A percentile compares a stretch with the other conserved stretches of the same genome.
Conservation (phyloP, 1,140 invertebrate species). For the Idris sp. region DNA sequence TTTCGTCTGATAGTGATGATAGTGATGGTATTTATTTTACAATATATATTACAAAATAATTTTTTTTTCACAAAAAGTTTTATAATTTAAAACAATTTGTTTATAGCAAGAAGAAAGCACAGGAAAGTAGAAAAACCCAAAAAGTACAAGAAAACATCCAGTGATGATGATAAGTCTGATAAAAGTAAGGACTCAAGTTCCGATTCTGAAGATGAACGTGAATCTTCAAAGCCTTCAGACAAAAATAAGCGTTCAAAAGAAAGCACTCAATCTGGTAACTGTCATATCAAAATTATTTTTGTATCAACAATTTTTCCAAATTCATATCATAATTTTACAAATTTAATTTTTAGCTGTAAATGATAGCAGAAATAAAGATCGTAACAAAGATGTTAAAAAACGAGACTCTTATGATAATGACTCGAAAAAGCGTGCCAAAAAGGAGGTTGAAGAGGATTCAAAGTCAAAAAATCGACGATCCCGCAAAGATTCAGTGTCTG, state of each 20-base stretch:
- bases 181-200: conserved; percentile 74
- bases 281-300: too few relatives aligned
- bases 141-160: conserved; percentile 71
- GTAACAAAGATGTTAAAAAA: conserved; percentile 72
- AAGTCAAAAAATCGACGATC: conserved; percentile 79
- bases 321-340: too few relatives aligned
- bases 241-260: conserved; percentile 71
- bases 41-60: conserved; percentile 29
- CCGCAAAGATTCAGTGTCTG: conserved; percentile 81
- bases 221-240: conserved; percentile 66
- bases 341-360: conserved; percentile 58
- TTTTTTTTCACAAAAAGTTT: conserved; percentile 11
- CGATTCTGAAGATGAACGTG: conserved; percentile 74
- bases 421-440: conserved; percentile 73
- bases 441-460: conserved; percentile 75
- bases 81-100: conserved; percentile 2
- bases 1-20: conserved; percentile 78
- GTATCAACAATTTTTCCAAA: too few relatives aligned
- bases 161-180: conserved; percentile 75
- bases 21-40: conserved; percentile 72
- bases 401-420: conserved; percentile 76
- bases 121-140: conserved; percentile 72
- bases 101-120: conserved; percentile 73
- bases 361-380: conserved; percentile 71
- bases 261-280: conserved; percentile 67